These are phyloP conservation scores for Tenthredo scrophulariae DNA, from an alignment of 2,888 invertebrate genomes.

Conservation along the genomic window DNA sequence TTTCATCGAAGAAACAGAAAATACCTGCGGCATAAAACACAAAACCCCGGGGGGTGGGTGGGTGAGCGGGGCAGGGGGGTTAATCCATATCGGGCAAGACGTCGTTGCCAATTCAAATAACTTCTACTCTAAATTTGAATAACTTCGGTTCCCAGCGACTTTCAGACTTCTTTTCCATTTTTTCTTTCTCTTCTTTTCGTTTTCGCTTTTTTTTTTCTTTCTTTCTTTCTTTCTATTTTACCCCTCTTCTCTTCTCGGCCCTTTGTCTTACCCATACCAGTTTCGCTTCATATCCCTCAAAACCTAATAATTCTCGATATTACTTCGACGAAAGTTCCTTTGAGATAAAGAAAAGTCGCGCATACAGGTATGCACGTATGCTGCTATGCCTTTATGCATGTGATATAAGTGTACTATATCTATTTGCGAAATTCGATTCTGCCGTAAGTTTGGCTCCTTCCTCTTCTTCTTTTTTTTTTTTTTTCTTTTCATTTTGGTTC, in stretches of 20 bases:
- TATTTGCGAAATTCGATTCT: neutral
- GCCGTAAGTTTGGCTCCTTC: neutral
- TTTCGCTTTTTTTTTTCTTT: neutral
- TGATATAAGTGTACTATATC: too few species aligned
- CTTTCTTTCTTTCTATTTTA: neutral
- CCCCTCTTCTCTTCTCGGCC: neutral
- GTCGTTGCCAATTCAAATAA: conserved; percentile 33
- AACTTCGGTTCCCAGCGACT: conserved; percentile 16
- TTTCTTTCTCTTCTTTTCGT: neutral
- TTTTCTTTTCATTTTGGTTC: neutral
- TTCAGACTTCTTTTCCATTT: neutral
- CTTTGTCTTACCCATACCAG: conserved; percentile 25
- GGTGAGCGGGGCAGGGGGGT: neutral
- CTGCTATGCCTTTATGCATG: neutral
- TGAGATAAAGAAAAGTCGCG: neutral
- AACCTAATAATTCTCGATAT: conserved; percentile 31
- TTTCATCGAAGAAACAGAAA: neutral
- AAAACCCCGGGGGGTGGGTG: neutral
- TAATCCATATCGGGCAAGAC: conserved; percentile 35
- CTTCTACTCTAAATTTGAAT: conserved; percentile 33
- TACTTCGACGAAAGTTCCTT: conserved; percentile 3
- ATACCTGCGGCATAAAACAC: neutral
- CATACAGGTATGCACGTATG: neutral
- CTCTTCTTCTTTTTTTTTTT: neutral
- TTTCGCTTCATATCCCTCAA: conserved; percentile 20